Percentiles rank a stretch among this genome's conserved stretches.
phyloP scores from a whole-genome alignment of 2,797 vertebrate genomes.

The Melanogrammus aeglefinus region DNA sequence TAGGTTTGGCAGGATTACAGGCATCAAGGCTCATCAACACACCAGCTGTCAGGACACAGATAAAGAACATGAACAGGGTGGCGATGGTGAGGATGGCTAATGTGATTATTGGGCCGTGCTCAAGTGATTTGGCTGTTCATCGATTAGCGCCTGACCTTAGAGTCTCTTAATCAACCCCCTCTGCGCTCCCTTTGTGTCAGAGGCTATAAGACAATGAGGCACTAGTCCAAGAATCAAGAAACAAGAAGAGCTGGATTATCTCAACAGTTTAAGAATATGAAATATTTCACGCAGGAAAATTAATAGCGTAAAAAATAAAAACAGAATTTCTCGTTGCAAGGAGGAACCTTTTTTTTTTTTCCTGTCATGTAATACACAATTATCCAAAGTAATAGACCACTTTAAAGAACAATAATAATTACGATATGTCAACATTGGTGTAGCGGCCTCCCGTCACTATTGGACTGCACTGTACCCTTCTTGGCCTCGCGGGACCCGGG shows the following conservation, averaged over 20 bases:
- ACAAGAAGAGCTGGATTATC: not conserved
- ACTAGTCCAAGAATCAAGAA: not conserved
- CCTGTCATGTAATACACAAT: not conserved
- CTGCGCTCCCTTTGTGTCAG: not conserved
- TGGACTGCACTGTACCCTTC: constrained; percentile 74
- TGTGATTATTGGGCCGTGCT: not conserved
- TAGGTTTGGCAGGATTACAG: not conserved
- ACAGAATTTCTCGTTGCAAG: no score
- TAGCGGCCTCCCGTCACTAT: not conserved
- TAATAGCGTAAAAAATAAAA: not conserved
- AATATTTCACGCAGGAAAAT: not conserved
- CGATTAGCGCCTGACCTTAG: not conserved
- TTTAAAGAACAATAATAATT: no score
- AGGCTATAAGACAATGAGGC: not conserved
- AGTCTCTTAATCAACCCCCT: not conserved
- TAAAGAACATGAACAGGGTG: not conserved
- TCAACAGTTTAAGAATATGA: no score
- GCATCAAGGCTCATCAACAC: not conserved
- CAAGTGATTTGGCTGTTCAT: not conserved
- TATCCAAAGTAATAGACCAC: no score
- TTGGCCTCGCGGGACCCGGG: constrained; percentile 83
- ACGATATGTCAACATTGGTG: not conserved
- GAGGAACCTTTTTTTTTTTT: not conserved
- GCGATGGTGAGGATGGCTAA: not conserved
- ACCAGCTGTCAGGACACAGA: not conserved